phyloP scores from a whole-genome alignment of 2,888 invertebrate species.

The Acrobasis consociella region DNA sequence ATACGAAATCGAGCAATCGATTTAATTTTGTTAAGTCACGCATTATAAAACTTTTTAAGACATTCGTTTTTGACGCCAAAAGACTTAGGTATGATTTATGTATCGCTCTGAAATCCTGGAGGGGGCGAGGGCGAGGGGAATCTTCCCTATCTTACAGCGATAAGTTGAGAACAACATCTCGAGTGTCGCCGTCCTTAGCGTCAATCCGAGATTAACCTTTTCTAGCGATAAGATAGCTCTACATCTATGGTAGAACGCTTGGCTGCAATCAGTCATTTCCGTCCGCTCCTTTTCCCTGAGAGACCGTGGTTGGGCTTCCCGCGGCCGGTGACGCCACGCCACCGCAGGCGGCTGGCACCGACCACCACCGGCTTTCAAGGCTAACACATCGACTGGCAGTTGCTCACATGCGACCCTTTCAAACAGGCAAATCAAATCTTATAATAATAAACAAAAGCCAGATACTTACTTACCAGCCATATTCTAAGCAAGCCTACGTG shows the following conservation, averaged over 20 bases:
- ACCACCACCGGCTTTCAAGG: background rate
- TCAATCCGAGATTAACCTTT: background rate
- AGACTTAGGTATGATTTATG: background rate
- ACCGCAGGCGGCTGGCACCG: background rate
- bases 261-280: background rate
- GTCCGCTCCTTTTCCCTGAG: background rate
- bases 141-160: background rate
- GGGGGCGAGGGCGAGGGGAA: background rate
- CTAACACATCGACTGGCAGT: too few relatives aligned
- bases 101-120: background rate
- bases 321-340: background rate
- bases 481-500: too few relatives aligned
- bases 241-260: background rate
- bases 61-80: too few relatives aligned
- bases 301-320: background rate
- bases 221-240: background rate
- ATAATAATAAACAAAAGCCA: too few relatives aligned
- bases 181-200: background rate
- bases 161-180: background rate
- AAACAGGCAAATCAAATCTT: too few relatives aligned
- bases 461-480: too few relatives aligned
- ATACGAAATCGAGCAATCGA: too few relatives aligned
- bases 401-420: too few relatives aligned
- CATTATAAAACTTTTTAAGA: too few relatives aligned
- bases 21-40: too few relatives aligned